A percentile compares a stretch with the other conserved stretches of the same genome.
These are phyloP conservation scores for Zaprionus kolodkinae DNA, from an alignment of 1,140 invertebrate genomes.

Conservation along the genomic window DNA sequence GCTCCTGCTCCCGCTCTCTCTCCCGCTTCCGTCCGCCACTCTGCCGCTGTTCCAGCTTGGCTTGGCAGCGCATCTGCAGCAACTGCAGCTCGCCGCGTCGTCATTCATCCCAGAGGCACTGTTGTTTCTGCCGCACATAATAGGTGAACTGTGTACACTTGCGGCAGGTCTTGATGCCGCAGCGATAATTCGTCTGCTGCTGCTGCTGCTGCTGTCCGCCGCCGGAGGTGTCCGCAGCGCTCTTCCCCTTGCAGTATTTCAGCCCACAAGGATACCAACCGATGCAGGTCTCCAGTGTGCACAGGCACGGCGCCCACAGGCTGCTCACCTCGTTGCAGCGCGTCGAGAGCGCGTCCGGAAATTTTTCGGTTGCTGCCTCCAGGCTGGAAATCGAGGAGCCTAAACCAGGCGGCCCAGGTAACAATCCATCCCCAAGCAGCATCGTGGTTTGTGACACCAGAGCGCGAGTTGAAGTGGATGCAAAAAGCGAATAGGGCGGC, in stretches of 20 bases:
- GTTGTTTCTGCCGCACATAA: constrained; percentile 91
- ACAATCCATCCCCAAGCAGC: constrained; percentile 4
- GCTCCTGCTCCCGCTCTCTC: too few relatives aligned
- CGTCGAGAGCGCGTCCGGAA: constrained; percentile 84
- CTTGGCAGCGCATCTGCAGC: constrained; percentile 49
- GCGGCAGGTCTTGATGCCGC: constrained; percentile 97
- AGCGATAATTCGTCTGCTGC: constrained; percentile 89
- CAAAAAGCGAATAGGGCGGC: constrained; percentile 16
- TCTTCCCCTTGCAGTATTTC: constrained; percentile 94
- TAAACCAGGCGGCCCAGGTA: constrained; percentile 60
- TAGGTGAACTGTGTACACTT: constrained; percentile 95
- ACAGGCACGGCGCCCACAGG: constrained; percentile 89
- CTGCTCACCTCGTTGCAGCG: constrained; percentile 88
- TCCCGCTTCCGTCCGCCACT: background rate
- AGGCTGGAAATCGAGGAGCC: constrained; percentile 87
- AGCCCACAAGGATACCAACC: constrained; percentile 96
- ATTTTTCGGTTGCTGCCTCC: constrained; percentile 86
- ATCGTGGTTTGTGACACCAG: constrained; percentile 44
- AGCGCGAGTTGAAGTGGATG: constrained; percentile 5
- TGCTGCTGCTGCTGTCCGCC: constrained; percentile 52
- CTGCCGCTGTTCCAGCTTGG: background rate
- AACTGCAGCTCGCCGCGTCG: constrained; percentile 82
- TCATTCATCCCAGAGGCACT: constrained; percentile 95
- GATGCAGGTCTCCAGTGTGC: constrained; percentile 93
- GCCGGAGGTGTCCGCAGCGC: constrained; percentile 77